A percentile compares a stretch with the other conserved stretches of the same genome.
These are phyloP conservation scores for Pogonus chalceus DNA, from an alignment of 1,140 invertebrate species.

Conservation along the genomic window DNA sequence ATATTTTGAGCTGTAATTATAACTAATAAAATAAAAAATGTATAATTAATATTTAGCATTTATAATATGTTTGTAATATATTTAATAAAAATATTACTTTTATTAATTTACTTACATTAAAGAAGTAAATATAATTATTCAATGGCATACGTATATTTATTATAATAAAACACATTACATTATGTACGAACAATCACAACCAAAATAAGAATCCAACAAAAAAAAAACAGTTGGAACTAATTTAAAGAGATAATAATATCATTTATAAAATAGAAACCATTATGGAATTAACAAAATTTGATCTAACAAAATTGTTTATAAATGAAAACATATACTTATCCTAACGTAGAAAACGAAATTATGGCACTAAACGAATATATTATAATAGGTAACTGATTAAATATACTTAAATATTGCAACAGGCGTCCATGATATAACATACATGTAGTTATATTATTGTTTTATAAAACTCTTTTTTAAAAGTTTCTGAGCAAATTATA, in stretches of 20 bases:
- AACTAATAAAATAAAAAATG: too few relatives aligned
- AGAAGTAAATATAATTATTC: neutral
- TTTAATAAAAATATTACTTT: too few relatives aligned
- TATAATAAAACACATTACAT: constrained; percentile 6
- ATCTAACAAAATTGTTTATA: neutral
- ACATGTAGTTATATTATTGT: neutral
- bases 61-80: too few relatives aligned
- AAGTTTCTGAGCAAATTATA: too few relatives aligned
- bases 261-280: neutral
- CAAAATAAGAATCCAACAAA: constrained; percentile 1
- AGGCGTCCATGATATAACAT: neutral
- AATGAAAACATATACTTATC: neutral
- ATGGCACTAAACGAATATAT: neutral
- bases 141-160: constrained; percentile 5
- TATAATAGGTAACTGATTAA: neutral
- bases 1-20: too few relatives aligned
- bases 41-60: too few relatives aligned
- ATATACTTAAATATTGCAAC: neutral
- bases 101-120: too few relatives aligned
- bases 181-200: constrained; percentile 4
- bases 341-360: neutral
- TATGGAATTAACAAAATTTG: neutral
- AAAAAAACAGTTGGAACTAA: neutral
- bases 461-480: neutral
- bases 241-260: neutral